These are phyloP conservation scores for Ellobius talpinus DNA, from an alignment of 2,113 vertebrate species.

Conservation along the genomic window DNA sequence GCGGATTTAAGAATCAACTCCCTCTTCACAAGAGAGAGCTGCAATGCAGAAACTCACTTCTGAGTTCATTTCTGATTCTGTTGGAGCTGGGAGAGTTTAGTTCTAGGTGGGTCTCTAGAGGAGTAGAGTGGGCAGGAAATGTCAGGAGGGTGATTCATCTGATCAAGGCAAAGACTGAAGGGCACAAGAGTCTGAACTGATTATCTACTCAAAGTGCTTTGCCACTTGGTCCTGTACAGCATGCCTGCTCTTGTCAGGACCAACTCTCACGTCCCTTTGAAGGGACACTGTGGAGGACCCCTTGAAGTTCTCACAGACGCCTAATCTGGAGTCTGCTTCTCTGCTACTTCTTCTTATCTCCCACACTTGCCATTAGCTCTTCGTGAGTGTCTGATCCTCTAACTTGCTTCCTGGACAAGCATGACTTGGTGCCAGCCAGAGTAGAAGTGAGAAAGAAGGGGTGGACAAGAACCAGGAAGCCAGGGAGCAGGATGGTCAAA, in stretches of 20 bases:
- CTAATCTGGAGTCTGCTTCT: not conserved
- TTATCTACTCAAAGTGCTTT: not conserved
- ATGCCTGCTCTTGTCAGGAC: not conserved
- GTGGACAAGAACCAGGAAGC: not conserved
- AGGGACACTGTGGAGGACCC: constrained; percentile 1
- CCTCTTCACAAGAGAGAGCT: not conserved
- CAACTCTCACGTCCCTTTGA: not conserved
- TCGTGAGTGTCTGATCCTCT: not conserved
- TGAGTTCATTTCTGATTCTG: constrained; percentile 56
- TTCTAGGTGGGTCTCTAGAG: constrained; percentile 22
- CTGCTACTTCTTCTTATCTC: not conserved
- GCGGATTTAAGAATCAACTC: not conserved
- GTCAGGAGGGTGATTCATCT: not conserved
- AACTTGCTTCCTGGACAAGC: not conserved
- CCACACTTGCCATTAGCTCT: not conserved
- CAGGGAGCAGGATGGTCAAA: not conserved
- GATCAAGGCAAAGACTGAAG: constrained; percentile 16
- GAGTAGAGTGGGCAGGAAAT: not conserved
- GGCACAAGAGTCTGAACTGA: constrained; percentile 6
- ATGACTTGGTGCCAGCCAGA: not conserved
- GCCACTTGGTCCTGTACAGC: not conserved
- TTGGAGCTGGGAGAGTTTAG: constrained; percentile 42
- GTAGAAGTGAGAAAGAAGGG: too few species aligned
- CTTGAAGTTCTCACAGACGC: not conserved
- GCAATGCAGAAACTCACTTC: not conserved